Percentiles rank a stretch among this genome's conserved stretches.
Evolutionary conservation across 2,888 invertebrate species (phyloP).

Genomic region (Lasioglossum marginatum): DNA sequence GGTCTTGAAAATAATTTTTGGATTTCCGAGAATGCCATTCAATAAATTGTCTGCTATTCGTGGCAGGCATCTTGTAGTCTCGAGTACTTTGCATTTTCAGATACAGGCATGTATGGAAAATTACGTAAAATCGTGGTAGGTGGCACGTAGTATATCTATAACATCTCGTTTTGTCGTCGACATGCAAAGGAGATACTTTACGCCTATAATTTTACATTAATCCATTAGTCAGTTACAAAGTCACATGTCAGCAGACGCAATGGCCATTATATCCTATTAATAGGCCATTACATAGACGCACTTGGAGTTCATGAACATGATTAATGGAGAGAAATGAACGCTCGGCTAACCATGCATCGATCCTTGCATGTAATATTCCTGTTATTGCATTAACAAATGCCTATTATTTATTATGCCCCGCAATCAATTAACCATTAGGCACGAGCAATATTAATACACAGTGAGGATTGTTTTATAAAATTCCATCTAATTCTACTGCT

Average conservation of each 20-base stretch:
- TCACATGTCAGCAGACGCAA: conserved; percentile 34
- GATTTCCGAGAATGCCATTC: not conserved
- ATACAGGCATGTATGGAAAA: not conserved
- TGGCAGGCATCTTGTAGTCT: not conserved
- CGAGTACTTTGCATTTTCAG: not conserved
- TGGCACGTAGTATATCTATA: not conserved
- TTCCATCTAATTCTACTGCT: not conserved
- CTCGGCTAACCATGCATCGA: conserved; percentile 57
- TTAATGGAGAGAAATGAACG: conserved; percentile 56
- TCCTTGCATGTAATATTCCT: conserved; percentile 32
- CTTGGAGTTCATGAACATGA: conserved; percentile 50
- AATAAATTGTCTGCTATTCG: not conserved
- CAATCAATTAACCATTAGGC: conserved; percentile 22
- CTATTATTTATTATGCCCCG: conserved; percentile 25
- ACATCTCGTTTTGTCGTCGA: not conserved
- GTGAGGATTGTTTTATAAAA: not conserved
- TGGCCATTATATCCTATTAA: conserved; percentile 52
- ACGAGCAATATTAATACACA: not conserved
- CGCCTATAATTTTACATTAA: conserved; percentile 19
- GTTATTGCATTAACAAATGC: conserved; percentile 40
- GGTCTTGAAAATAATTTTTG: not conserved
- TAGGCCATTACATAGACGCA: conserved; percentile 47
- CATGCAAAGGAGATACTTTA: conserved; percentile 21
- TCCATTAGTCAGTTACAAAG: conserved; percentile 36
- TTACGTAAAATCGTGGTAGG: not conserved